phyloP scores from a whole-genome alignment of 2,113 vertebrate genomes.

The Heterotis niloticus region DNA sequence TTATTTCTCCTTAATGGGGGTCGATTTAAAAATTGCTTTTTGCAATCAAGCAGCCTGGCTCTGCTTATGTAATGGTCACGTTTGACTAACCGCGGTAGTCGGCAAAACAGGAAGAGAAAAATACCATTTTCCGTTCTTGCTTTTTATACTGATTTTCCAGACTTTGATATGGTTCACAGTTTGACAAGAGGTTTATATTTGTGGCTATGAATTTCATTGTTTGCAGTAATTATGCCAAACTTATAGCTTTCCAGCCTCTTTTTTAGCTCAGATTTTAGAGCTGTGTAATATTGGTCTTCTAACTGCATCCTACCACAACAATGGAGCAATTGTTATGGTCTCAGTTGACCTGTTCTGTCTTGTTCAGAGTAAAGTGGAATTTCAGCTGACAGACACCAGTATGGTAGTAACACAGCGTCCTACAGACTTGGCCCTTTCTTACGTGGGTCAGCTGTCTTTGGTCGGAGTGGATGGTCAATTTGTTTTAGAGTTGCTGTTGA shows the following conservation, averaged over 20 bases:
- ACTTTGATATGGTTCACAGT: slow-evolving; percentile 6
- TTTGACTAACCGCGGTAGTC: slow-evolving; percentile 32
- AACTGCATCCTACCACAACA: slow-evolving; percentile 5
- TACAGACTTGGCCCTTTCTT: neutral
- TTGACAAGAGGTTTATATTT: slow-evolving; percentile 24
- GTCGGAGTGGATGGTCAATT: neutral
- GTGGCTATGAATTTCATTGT: slow-evolving; percentile 27
- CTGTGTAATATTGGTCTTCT: neutral
- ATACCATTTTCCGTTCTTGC: slow-evolving; percentile 5
- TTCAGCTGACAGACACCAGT: neutral
- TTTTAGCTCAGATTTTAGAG: slow-evolving; percentile 13
- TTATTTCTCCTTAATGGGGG: slow-evolving; percentile 45
- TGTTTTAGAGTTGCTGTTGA: neutral
- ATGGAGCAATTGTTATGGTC: slow-evolving; percentile 19
- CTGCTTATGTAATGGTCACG: slow-evolving; percentile 23
- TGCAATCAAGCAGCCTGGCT: slow-evolving; percentile 51
- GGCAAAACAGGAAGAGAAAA: slow-evolving; percentile 30
- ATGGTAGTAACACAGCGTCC: too few relatives aligned
- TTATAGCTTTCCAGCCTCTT: slow-evolving; percentile 25
- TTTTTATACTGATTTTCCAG: slow-evolving; percentile 15
- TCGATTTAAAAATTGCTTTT: slow-evolving; percentile 50
- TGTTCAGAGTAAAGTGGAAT: neutral
- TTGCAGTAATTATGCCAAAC: slow-evolving; percentile 25
- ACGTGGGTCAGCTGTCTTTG: neutral
- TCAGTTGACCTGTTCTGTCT: neutral